These are phyloP conservation scores for Cyrtonyx montezumae DNA, from an alignment of 2,113 vertebrate genomes.

Conservation along the genomic window DNA sequence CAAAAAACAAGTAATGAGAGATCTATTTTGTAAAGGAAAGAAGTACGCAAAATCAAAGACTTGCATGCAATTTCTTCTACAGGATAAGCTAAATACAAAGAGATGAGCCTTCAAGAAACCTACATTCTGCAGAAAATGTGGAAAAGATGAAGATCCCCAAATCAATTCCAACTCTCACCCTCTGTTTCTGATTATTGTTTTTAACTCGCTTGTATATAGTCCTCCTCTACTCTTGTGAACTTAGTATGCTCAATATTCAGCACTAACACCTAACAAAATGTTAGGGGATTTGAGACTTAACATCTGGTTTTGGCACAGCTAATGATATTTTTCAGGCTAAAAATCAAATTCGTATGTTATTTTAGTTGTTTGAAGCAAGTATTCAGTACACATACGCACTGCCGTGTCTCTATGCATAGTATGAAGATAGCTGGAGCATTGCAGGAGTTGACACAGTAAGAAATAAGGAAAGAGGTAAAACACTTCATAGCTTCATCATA, in stretches of 20 bases:
- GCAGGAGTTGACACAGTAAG: background rate
- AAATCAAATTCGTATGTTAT: background rate
- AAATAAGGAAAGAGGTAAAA: background rate
- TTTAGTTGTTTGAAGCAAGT: conserved; percentile 26
- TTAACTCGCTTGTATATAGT: background rate
- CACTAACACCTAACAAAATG: conserved; percentile 49
- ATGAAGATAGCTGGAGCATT: background rate
- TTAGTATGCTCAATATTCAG: conserved; percentile 7
- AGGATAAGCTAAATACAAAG: background rate
- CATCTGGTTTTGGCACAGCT: conserved; percentile 35
- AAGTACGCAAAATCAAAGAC: background rate
- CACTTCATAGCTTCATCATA: background rate
- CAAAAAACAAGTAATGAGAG: background rate
- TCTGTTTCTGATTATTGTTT: conserved; percentile 24
- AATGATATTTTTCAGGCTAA: conserved; percentile 25
- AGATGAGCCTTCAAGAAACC: background rate
- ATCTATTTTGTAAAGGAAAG: background rate
- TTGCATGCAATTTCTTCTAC: background rate
- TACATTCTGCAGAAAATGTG: conserved; percentile 25
- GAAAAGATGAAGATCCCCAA: background rate
- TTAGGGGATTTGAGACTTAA: conserved; percentile 20
- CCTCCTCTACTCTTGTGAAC: background rate
- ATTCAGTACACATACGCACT: background rate
- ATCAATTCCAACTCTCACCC: background rate
- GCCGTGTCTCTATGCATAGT: background rate